Evolutionary conservation across 2,797 vertebrate species (phyloP).

Genomic region (Enteromius viviparus): DNA sequence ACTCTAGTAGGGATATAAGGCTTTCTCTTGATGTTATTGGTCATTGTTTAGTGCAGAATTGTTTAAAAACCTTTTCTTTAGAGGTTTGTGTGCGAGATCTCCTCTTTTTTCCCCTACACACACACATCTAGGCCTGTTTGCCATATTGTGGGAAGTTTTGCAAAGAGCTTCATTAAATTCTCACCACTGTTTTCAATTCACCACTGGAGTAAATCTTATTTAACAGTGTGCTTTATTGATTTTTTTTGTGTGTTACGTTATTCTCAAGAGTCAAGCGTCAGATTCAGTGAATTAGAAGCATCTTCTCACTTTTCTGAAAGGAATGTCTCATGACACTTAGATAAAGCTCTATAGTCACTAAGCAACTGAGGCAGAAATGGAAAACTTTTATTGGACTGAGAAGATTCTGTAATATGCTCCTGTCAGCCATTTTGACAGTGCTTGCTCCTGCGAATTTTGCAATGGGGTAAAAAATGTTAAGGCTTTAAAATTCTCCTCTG

Average conservation of each 20-base stretch:
- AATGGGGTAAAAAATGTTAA: not conserved
- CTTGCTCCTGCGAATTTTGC: not conserved
- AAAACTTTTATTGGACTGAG: not conserved
- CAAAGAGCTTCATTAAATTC: not conserved
- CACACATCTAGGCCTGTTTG: not conserved
- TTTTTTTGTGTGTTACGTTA: not conserved
- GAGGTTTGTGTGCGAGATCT: not conserved
- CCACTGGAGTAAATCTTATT: not conserved
- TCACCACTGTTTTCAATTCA: not conserved
- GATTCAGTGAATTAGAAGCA: not conserved
- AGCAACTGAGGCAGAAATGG: not conserved
- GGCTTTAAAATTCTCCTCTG: not conserved
- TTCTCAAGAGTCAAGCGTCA: not conserved
- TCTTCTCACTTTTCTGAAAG: not conserved
- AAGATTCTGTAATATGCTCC: not conserved
- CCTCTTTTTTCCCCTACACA: not conserved
- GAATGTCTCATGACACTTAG: not conserved
- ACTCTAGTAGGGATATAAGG: not conserved
- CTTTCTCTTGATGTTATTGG: not conserved
- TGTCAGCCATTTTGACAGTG: conserved; percentile 17
- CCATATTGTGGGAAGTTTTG: not conserved
- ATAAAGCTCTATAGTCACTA: conserved; percentile 2
- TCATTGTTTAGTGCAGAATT: not conserved
- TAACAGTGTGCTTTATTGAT: not conserved
- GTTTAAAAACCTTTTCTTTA: not conserved